Conservation (phyloP, 2,113 vertebrate genomes). For the Gavialis gangeticus region DNA sequence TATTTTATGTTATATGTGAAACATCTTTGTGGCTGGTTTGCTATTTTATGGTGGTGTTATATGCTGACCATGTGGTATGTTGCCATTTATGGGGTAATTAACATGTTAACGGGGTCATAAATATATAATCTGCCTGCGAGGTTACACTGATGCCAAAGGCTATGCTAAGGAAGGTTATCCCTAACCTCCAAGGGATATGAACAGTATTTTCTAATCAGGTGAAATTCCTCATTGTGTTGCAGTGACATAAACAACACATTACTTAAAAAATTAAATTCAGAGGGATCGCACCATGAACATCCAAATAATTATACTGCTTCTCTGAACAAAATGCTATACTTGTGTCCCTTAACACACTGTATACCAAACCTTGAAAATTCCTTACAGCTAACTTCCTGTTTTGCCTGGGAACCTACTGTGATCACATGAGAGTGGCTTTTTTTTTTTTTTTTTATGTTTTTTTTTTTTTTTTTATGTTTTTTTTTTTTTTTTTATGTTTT, state of each 20-base stretch:
- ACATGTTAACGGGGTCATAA: too few relatives aligned
- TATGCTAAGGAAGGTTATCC: neutral
- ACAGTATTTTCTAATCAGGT: neutral
- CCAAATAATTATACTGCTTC: neutral
- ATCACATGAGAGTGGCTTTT: neutral
- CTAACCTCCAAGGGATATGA: neutral
- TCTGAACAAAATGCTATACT: neutral
- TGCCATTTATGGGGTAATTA: too few relatives aligned
- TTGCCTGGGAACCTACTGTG: neutral
- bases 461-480: too few relatives aligned
- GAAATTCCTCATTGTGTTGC: neutral
- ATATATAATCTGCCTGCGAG: too few relatives aligned
- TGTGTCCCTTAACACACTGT: rapidly evolving
- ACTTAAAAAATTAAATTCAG: neutral
- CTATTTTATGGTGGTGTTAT: too few relatives aligned
- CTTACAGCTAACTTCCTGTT: neutral
- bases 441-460: neutral
- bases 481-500: too few relatives aligned
- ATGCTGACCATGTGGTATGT: too few relatives aligned
- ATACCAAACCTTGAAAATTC: neutral
- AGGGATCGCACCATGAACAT: neutral
- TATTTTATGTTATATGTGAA: too few relatives aligned
- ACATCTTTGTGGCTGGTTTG: too few relatives aligned
- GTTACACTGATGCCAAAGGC: too few relatives aligned
- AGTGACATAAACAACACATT: neutral